Percentiles rank a stretch among this genome's conserved stretches.
These are phyloP conservation scores for Tupaia tana DNA, from an alignment of 2,113 vertebrate species.

Conservation along the genomic window DNA sequence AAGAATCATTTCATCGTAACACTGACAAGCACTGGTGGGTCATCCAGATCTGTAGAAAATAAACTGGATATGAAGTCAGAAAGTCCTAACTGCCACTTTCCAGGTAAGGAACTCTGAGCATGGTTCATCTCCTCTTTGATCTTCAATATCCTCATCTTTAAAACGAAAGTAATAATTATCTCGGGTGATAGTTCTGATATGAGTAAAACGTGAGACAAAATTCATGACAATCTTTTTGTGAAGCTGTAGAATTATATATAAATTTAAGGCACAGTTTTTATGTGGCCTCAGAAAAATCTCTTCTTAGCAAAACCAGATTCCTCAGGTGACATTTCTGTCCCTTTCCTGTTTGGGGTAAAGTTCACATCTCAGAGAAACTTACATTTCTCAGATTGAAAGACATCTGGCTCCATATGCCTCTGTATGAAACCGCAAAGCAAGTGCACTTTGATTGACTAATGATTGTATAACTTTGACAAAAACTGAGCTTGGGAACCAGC, in stretches of 20 bases:
- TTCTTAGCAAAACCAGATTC: neutral
- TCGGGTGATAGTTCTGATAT: neutral
- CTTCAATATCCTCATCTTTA: neutral
- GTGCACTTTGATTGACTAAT: conserved; percentile 72
- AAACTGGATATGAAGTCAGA: neutral
- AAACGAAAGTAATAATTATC: conserved; percentile 10
- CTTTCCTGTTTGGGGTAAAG: neutral
- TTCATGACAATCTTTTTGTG: neutral
- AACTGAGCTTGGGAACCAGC: too few species aligned
- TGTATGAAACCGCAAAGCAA: conserved; percentile 58
- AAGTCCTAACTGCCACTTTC: neutral
- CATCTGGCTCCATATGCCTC: conserved; percentile 5
- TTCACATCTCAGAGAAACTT: conserved; percentile 14
- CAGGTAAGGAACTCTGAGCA: neutral
- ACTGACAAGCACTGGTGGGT: neutral
- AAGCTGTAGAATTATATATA: conserved; percentile 28
- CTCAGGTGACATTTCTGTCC: neutral
- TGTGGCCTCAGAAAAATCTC: conserved; percentile 13
- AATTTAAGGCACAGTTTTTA: neutral
- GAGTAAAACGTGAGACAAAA: neutral
- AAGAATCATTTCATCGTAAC: neutral
- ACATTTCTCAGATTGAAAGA: conserved; percentile 59
- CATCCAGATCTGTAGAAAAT: neutral
- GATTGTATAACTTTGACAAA: conserved; percentile 58
- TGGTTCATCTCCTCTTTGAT: neutral